Conservation (phyloP, 2,113 vertebrate genomes). For the Hiodon tergisus region DNA sequence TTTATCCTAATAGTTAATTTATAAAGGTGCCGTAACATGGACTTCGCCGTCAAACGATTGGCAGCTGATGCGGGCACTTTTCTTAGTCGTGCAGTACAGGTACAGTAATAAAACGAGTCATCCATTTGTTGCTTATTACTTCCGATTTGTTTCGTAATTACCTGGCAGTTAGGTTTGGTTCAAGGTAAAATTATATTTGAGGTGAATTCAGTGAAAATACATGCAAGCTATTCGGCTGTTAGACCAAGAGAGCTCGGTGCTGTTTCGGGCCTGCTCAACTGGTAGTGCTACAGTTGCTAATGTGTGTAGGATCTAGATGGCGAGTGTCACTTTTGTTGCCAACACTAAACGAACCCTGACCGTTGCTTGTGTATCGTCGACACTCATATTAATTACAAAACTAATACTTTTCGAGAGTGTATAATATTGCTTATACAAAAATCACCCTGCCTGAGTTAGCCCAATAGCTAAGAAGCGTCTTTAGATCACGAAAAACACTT, state of each 20-base stretch:
- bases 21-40: slow-evolving; percentile 59
- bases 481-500: too few relatives aligned
- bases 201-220: too few relatives aligned
- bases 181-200: too few relatives aligned
- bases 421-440: too few relatives aligned
- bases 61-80: slow-evolving; percentile 91
- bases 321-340: background rate
- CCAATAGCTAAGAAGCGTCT: too few relatives aligned
- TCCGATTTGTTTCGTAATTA: too few relatives aligned
- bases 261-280: background rate
- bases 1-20: background rate
- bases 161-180: too few relatives aligned
- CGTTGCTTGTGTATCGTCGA: background rate
- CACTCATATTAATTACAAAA: background rate
- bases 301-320: background rate
- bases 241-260: background rate
- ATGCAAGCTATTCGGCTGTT: too few relatives aligned
- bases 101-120: slow-evolving; percentile 39
- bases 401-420: background rate
- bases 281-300: background rate
- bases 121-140: too few relatives aligned
- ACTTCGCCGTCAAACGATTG: slow-evolving; percentile 89
- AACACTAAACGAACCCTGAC: background rate
- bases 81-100: slow-evolving; percentile 88
- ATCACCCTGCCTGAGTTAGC: too few relatives aligned